phyloP scores from a whole-genome alignment of 35 echinoderm and acorn worm genomes.

The Apostichopus japonicus region DNA sequence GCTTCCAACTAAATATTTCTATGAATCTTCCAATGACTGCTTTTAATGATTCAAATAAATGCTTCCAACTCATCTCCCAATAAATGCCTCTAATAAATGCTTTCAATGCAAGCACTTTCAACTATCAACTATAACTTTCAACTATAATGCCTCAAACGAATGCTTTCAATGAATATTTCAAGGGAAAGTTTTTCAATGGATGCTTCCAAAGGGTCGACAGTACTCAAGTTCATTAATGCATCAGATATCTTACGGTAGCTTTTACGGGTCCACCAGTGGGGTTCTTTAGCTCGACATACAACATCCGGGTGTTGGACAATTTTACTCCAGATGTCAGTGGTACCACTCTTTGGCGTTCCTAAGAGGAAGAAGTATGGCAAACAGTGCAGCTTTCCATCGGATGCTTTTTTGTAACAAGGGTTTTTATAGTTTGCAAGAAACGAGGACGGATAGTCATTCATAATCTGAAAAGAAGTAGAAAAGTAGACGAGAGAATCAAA shows the following conservation, averaged over 20 bases:
- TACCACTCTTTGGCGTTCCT: slow-evolving; percentile 49
- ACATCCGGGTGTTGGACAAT: slow-evolving; percentile 17
- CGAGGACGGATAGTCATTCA: background rate
- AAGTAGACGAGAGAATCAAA: no score
- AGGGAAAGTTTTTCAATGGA: no score
- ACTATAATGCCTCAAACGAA: no score
- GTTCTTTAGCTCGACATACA: background rate
- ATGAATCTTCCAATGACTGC: no score
- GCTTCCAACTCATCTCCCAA: no score
- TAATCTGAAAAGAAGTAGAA: background rate
- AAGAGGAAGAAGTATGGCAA: slow-evolving; percentile 41
- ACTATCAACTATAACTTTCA: no score
- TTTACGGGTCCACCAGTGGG: slow-evolving; percentile 50
- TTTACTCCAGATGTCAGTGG: slow-evolving; percentile 42
- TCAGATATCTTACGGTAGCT: slow-evolving; percentile 22
- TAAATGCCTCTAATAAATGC: no score
- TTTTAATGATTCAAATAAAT: no score
- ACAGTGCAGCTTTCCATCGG: slow-evolving; percentile 8
- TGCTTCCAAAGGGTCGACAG: no score
- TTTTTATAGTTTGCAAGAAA: slow-evolving; percentile 48
- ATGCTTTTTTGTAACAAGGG: slow-evolving; percentile 23
- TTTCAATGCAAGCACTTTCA: no score
- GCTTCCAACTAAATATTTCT: no score
- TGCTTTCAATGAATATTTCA: no score
- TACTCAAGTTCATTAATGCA: background rate